Base-by-base conservation (phyloP, 2,797 vertebrate species). In the Argentina silus region DNA sequence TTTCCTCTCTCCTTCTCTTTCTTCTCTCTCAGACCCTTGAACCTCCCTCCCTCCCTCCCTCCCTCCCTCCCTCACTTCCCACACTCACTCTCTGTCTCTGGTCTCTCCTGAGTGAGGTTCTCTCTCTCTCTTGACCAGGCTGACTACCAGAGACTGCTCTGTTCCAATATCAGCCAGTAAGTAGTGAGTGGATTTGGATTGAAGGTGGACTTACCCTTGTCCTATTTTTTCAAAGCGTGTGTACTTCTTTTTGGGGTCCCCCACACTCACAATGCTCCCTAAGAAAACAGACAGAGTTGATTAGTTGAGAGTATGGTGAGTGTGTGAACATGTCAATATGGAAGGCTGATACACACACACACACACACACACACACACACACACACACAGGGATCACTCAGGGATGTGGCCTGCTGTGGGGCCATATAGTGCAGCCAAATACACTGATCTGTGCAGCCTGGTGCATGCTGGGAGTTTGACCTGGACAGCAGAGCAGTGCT, bases 171-270 rank as follows among this genome's bases (percentile, higher is more conserved):
- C 70, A 66, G 53, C 19, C 15, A 66, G 50, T 19, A 14, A 27
- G 50, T 45, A 71, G 61, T 3, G 15, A 74, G 57, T 23, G 56
- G 27, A 73, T 66, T 43, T 59, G 45, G 23, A 67, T 59, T 44
- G 44, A 1, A n/a, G 57, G 67, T 44, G 51, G 63, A 91, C 96
- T 95, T 87, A 98, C 97, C 97, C 97, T 93, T 98, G 97, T 85
- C 97, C 92, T 83, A 93, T 93, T 94, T 99, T 99, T 94, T 99
- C 98, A 80, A 99, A 99, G 77, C 98, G 95, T 6, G 97, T 98
- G 71, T 99, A 99, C 90, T 99, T 99, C 95, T 99, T 99, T 91
- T 99, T 99, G 67, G 98, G 98, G 89, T 99, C 98, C 60, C 98
- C 97, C 83, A 99, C 97, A 0, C 97, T 99, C 82, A 99, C 98